Evolutionary conservation across 2,797 vertebrate species (phyloP), one percentile per base, ranked within the genome.

Genomic region (Sciurus carolinensis): DNA sequence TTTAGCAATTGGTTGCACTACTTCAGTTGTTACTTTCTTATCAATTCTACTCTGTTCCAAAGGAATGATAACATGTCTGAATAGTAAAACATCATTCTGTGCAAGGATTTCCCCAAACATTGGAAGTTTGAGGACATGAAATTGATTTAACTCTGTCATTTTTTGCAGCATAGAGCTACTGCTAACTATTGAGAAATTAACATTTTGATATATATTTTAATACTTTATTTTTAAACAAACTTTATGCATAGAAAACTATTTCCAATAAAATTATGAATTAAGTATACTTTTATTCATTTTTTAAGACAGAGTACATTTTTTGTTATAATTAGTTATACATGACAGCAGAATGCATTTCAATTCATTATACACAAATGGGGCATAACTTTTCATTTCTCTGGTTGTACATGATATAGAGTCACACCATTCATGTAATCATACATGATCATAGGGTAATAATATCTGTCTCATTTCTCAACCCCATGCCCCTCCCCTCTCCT

Each of bases 111-210:
- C 18, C 13, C 4, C 52, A 84, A 71, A 75, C 3, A 69, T 36
- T 80, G 47, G 11, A 54, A 84, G 42, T 36, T 30, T 84, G 17
- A n/a, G 2, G 6, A 0, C 15, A 47, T 79, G 1, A 15, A 62
- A 17, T 0, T 88, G 12, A 84, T 39, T 8, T 42, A 87, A 36
- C 86, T 73, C 6, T 85, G 9, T 75, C 18, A 7, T 59, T 14
- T 94, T 91, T 79, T 57, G 80, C 18, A 64, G 8, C 14, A 66
- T 36, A 47, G 15, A 80, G 33, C 84, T 81, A 73, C 72, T 91
- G 73, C 39, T 94, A 87, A 75, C 75, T 57, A 22, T 57, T 82
- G 33, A 83, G 67, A 64, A 91, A 71, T 72, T 83, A 52, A 81
- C n/a, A 88, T 28, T 64, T 90, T 84, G 80, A 72, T 76, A 5